phyloP scores from a whole-genome alignment of 2,888 invertebrate genomes.

The Acanthococcus lagerstroemiae region DNA sequence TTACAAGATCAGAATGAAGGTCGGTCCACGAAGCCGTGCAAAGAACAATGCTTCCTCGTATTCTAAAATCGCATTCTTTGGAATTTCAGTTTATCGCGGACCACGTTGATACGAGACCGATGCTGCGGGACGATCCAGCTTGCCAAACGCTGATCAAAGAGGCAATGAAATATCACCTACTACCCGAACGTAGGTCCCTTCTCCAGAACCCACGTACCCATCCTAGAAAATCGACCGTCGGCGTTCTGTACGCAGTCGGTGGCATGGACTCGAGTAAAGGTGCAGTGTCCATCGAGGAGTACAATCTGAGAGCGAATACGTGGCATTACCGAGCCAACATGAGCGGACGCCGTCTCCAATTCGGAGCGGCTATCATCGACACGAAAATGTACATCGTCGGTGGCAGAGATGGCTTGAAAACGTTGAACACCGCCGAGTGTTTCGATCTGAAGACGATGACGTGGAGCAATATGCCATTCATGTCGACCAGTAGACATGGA shows the following conservation, averaged over 20 bases:
- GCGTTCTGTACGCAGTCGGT: conserved; percentile 74
- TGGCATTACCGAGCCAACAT: conserved; percentile 70
- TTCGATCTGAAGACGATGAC: conserved; percentile 48
- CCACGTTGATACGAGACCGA: conserved; percentile 59
- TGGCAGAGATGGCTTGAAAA: conserved; percentile 86
- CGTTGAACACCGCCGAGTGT: conserved; percentile 65
- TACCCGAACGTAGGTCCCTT: conserved; percentile 72
- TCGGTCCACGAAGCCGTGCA: too few relatives aligned
- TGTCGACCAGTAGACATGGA: conserved; percentile 68
- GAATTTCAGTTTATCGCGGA: conserved; percentile 85
- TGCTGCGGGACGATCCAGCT: conserved; percentile 53
- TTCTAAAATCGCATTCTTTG: too few relatives aligned
- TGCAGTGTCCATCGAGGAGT: conserved; percentile 81
- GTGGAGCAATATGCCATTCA: conserved; percentile 73
- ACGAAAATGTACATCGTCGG: conserved; percentile 78
- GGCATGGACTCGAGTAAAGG: conserved; percentile 90
- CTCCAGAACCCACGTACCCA: conserved; percentile 70
- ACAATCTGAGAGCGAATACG: conserved; percentile 66
- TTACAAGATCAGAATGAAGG: too few relatives aligned
- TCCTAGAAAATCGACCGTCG: conserved; percentile 85
- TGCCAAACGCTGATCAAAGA: conserved; percentile 87
- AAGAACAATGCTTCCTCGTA: too few relatives aligned
- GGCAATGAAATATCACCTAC: conserved; percentile 83
- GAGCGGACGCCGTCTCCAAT: conserved; percentile 74
- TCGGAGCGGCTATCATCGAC: conserved; percentile 78